Conservation (phyloP, 2,888 invertebrate species). For the Tanypteryx hageni region DNA sequence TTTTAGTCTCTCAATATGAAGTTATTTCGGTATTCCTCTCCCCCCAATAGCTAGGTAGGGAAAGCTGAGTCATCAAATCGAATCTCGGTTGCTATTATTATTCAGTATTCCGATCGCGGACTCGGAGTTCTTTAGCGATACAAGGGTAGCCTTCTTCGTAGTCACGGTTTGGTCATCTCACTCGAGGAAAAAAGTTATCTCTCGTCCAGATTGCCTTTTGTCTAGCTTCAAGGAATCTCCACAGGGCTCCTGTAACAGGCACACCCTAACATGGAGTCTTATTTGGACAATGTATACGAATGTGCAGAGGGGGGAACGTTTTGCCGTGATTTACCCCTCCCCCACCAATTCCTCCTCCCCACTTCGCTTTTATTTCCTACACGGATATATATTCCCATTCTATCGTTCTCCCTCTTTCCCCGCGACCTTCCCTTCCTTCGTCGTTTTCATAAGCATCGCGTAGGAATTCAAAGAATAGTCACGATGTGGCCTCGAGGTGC, state of each 20-base stretch:
- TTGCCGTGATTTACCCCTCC: no score
- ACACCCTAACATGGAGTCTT: neutral
- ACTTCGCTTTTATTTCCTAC: neutral
- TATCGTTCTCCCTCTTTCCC: neutral
- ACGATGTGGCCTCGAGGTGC: slow-evolving; percentile 61
- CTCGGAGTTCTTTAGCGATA: neutral
- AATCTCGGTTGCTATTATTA: neutral
- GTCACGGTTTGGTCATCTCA: slow-evolving; percentile 32
- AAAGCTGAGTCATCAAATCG: neutral
- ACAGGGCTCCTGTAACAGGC: neutral
- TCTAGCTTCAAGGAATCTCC: neutral
- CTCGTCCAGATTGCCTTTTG: neutral
- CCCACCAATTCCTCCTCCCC: neutral
- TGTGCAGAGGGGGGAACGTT: neutral
- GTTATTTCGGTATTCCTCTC: neutral
- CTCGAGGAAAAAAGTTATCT: neutral
- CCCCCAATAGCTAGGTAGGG: neutral
- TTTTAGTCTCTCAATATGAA: neutral
- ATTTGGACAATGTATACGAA: slow-evolving; percentile 8
- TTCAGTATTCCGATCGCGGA: slow-evolving; percentile 4
- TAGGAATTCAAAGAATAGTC: slow-evolving; percentile 48
- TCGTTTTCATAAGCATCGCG: slow-evolving; percentile 58
- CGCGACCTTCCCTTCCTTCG: neutral
- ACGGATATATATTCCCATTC: neutral
- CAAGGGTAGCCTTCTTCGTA: neutral